Percentiles rank a stretch among this genome's conserved stretches.
Evolutionary conservation across 2,888 invertebrate genomes (phyloP).

Genomic region (Hyppa rectilinea): DNA sequence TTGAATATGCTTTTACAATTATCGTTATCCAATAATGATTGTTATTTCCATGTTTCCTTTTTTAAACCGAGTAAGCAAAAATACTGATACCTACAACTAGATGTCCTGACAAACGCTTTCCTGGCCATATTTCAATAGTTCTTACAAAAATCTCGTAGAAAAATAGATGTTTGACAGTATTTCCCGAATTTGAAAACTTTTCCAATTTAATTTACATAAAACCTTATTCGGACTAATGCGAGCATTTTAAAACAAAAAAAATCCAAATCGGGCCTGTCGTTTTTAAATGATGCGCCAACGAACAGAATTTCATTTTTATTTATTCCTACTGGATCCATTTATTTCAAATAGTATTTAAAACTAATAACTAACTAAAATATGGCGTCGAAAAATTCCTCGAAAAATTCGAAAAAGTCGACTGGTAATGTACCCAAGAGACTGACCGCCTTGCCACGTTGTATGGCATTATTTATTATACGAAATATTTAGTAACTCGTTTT

Average conservation of each 20-base stretch:
- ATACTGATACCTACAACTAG: too few species aligned
- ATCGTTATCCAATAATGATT: not conserved
- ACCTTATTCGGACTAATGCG: not conserved
- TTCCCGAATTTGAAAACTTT: not conserved
- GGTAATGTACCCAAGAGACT: too few species aligned
- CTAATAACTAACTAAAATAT: too few species aligned
- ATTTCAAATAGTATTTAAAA: too few species aligned
- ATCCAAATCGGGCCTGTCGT: not conserved
- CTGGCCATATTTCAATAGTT: too few species aligned
- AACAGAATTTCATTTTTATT: not conserved
- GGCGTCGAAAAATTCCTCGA: too few species aligned
- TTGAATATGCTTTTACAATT: not conserved
- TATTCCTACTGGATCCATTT: too few species aligned
- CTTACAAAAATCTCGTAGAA: not conserved
- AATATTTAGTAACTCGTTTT: not conserved
- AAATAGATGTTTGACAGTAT: not conserved
- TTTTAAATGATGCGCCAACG: not conserved
- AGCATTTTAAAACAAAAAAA: not conserved
- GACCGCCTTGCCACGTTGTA: too few species aligned
- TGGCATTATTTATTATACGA: too few species aligned
- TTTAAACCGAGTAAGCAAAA: not conserved
- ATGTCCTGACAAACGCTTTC: too few species aligned
- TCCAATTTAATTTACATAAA: not conserved
- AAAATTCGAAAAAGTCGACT: too few species aligned
- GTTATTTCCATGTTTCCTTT: not conserved